These are phyloP conservation scores for Actenoides hombroni DNA, from an alignment of 2,113 vertebrate genomes.

Conservation along the genomic window DNA sequence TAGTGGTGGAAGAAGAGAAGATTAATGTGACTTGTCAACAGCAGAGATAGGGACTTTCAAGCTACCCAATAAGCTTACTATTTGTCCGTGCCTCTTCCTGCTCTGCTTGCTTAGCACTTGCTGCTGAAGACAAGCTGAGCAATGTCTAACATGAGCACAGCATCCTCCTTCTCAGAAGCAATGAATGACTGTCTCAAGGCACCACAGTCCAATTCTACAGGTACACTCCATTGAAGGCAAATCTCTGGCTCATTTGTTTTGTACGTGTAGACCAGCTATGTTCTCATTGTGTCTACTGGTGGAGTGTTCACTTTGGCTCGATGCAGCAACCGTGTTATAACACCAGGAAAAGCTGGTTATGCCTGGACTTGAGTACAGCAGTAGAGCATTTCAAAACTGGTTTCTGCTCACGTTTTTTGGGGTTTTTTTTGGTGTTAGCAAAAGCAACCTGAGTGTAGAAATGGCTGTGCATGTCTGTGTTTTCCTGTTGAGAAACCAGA, in stretches of 20 bases:
- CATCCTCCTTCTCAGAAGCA: background rate
- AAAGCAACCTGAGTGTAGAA: background rate
- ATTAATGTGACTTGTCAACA: background rate
- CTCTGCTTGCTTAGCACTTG: background rate
- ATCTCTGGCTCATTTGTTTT: background rate
- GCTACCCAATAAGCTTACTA: background rate
- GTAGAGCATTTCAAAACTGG: background rate
- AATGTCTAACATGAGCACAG: background rate
- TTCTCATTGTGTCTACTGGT: background rate
- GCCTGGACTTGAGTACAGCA: background rate
- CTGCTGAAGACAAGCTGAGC: background rate
- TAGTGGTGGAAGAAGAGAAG: background rate
- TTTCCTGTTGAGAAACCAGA: background rate
- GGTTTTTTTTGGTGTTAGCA: background rate
- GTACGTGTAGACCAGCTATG: rapidly evolving
- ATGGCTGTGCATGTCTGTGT: rapidly evolving
- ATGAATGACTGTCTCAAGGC: background rate
- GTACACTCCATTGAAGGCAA: background rate
- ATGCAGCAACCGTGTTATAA: background rate
- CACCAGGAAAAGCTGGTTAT: background rate
- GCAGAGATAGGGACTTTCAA: background rate
- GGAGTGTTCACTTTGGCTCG: background rate
- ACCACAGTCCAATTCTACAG: background rate
- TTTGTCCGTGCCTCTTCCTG: background rate
- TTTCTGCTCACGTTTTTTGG: background rate